Evolutionary conservation across 2,888 invertebrate genomes (phyloP).

Genomic region (Parelbella ahira): DNA sequence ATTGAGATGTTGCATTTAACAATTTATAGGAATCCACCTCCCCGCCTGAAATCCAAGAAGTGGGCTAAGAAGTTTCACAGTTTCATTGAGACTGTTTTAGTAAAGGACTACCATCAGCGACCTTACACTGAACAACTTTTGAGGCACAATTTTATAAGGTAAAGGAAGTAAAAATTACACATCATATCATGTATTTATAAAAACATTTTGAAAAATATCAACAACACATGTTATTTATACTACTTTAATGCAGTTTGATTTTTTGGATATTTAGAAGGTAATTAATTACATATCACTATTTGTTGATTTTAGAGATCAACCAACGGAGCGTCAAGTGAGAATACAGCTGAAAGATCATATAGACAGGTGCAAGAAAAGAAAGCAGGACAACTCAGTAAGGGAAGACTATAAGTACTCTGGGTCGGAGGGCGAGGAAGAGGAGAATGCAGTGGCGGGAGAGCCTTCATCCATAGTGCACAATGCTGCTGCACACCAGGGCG

Average conservation of each 20-base stretch:
- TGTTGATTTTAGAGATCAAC: conserved; percentile 88
- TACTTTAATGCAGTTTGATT: too few relatives aligned
- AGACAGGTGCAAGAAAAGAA: conserved; percentile 96
- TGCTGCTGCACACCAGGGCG: conserved; percentile 86
- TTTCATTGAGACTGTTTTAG: conserved; percentile 98
- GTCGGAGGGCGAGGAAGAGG: conserved; percentile 98
- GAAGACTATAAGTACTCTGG: conserved; percentile 94
- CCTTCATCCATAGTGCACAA: conserved; percentile 96
- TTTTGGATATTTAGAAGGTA: too few relatives aligned
- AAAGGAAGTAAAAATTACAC: conserved; percentile 21
- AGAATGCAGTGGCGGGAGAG: conserved; percentile 94
- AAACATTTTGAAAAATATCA: too few relatives aligned
- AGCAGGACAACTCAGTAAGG: conserved; percentile 90
- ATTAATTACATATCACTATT: too few relatives aligned
- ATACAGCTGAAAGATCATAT: conserved; percentile 99
- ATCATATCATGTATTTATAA: too few relatives aligned
- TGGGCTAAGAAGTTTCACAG: conserved; percentile 99
- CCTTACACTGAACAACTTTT: conserved; percentile 99
- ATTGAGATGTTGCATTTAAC: neutral
- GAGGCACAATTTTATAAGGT: conserved; percentile 96
- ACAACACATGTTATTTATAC: too few relatives aligned
- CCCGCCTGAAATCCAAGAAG: conserved; percentile 97
- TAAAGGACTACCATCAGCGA: conserved; percentile 99
- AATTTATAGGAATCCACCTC: conserved; percentile 92
- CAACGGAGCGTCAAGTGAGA: conserved; percentile 98